Base-by-base conservation (phyloP, 2,797 vertebrate species). In the Artibeus lituratus region DNA sequence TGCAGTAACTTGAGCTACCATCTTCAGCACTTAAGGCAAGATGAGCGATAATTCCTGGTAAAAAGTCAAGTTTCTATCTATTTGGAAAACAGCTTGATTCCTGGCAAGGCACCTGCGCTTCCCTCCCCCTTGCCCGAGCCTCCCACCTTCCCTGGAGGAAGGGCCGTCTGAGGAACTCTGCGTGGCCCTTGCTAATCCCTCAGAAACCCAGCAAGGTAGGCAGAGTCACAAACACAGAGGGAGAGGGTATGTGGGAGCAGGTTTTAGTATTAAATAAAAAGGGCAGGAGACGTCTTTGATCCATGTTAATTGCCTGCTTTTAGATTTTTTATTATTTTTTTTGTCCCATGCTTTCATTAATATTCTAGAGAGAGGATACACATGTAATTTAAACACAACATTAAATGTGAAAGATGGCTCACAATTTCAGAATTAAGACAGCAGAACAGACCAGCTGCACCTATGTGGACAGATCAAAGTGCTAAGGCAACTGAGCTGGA, bases 401-500 rank as follows among this genome's bases (percentile, higher is more conserved):
- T 78, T 82, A 81, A 91, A 73, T 70, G 49, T 32, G 35, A 91
- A 94, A 72, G 53, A 90, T 1, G 88, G 37, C 24, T 87, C 37
- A 88, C 0, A 76, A 57, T 70, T 94, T 95, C 90, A 85, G 49
- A 95, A 81, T 51, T 69, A 76, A 91, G 96, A 57, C 59, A 78
- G 1, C 37, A 29, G 57, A 84, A 57, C 2, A 87, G 44, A 78
- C 18, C 22, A n/a, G n/a, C n/a, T 37, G 69, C 51, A 37, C 16
- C 26, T 22, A 59, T 5, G 55, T 19, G 32, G 24, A 44, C 39
- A 94, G 70, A 93, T 73, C 73, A 90, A 94, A 39, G 7, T 21
- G 1, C 22, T 49, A 85, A 82, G 65, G 47, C 69, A 92, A 42
- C 26, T 90, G 35, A 87, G 77, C 1, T 51, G 16, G 37, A 35